Base-by-base conservation (phyloP, 2,113 vertebrate species). In the Paradisaea rubra region DNA sequence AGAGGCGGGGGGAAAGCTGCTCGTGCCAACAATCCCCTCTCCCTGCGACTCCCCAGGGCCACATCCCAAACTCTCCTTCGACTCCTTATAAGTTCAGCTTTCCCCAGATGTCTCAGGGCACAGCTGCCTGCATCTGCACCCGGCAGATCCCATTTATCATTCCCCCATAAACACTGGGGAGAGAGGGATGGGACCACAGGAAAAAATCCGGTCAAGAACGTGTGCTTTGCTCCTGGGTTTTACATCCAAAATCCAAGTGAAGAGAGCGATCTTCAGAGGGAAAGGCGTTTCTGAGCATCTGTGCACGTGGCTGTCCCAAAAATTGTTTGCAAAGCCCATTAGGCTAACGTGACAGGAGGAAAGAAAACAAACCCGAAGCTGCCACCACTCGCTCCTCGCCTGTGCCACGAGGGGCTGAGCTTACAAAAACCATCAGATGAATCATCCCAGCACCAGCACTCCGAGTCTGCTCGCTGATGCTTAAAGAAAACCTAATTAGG, bases 131-230 rank as follows among this genome's bases (percentile, higher is more conserved):
- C 64, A 19, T 8, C 78, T 14, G 86, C 91, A 12, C 6, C 81
- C 16, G 5, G 61, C 3, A 11, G 2, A n/a, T 37, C 53, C 15
- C 80, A 2, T 37, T 45, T 25, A 13, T n/a, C n/a, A 7, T 1
- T 10, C 6, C 61, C 15, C 20, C 15, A 0, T 8, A 28, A 85
- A 41, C 81, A 3, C 49, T 0, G 15, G 8, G 50, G 33, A 35
- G 47, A 24, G 78, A 44, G 56, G 20, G 68, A 11, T 4, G 54
- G 63, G 13, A 59, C 10, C 28, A 2, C 10, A 4, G 45, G 18
- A 5, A 4, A 15, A 6, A 33, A 25, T 2, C 27, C 4, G 1
- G 4, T 6, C 13, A 4, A 7, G 18, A 8, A 2, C 0, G 1
- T 0, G 21, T 1, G 28, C 41, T n/a, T 30, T 22, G 28, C 19